Conservation (phyloP, 2,113 vertebrate species). For the Equus przewalskii region DNA sequence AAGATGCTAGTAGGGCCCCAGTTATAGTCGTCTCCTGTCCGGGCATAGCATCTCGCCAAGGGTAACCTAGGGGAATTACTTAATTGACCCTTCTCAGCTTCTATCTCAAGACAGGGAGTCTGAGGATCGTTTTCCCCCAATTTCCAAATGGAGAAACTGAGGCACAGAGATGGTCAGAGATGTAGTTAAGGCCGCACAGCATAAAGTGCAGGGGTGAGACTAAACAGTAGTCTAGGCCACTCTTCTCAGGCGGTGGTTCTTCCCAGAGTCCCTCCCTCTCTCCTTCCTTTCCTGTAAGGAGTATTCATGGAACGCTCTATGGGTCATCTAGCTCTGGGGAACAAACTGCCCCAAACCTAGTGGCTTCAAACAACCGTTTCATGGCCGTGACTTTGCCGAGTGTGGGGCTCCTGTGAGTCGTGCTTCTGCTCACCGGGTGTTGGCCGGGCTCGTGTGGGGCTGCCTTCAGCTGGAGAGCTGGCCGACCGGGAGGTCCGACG, state of each 20-base stretch:
- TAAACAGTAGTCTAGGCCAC: accelerated
- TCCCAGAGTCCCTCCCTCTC: neutral
- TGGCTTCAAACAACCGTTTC: neutral
- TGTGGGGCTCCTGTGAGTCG: accelerated
- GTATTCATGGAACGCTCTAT: neutral
- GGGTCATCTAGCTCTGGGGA: neutral
- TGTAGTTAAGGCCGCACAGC: neutral
- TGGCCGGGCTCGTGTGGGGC: neutral
- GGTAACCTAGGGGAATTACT: neutral
- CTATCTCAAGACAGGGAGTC: neutral
- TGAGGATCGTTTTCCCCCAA: neutral
- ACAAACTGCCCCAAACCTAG: neutral
- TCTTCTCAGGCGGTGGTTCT: accelerated
- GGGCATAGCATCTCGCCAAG: neutral
- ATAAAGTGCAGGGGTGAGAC: accelerated
- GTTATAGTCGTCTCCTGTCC: accelerated
- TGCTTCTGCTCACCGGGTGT: neutral
- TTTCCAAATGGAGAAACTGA: neutral
- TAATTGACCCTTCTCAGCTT: neutral
- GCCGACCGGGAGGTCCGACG: accelerated
- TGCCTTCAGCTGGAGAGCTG: neutral
- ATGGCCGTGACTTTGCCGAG: neutral
- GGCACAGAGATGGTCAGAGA: neutral
- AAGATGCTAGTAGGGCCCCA: accelerated
- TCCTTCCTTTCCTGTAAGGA: neutral